Evolutionary conservation across 2,888 invertebrate species (phyloP), one percentile per base, ranked within the genome.

Genomic region (Drosophila paramelanica): DNA sequence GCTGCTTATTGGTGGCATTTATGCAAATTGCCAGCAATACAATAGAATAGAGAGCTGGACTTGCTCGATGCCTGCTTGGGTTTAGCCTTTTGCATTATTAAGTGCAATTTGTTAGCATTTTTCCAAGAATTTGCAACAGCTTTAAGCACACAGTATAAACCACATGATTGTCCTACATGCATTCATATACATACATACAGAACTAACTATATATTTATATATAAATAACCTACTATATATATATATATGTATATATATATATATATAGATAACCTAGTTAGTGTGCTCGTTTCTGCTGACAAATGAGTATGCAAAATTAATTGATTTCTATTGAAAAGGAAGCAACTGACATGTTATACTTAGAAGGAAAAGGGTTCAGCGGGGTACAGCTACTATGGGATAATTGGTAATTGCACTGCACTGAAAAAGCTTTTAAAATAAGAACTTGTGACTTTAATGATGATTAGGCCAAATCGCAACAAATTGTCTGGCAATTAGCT

Each of bases 281-380:
- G 59, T n/a, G 36, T 31, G 36, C 33, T 52, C 17, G 56, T 43
- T 41, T 58, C 25, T 43, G 57, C 64, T 51, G 62, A 67, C 61
- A 65, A 69, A 60, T 53, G 27, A 64, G 58, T 81, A 84, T 84
- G 83, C 81, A 81, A 79, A 83, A 84, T 83, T 84, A 86, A 84
- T 86, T 83, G 83, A 81, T 81, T 82, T 81, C 81, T 53, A 73
- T 83, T 69, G 77, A 81, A 86, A 81, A 65, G 42, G 56, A 72
- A 58, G 42, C 73, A 76, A 73, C 64, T 79, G 83, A 81, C 83
- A 81, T 72, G 78, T 60, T 78, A 75, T 73, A 47, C 17, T 49
- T 31, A 10, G n/a, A 20, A 33, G 33, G 6, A 13, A 8, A 4
- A 27, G 25, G 20, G 13, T 10, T 11, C 10, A 2, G 20, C 3